Conservation (phyloP, 2,888 invertebrate species). For the Druceiella hillmani region DNA sequence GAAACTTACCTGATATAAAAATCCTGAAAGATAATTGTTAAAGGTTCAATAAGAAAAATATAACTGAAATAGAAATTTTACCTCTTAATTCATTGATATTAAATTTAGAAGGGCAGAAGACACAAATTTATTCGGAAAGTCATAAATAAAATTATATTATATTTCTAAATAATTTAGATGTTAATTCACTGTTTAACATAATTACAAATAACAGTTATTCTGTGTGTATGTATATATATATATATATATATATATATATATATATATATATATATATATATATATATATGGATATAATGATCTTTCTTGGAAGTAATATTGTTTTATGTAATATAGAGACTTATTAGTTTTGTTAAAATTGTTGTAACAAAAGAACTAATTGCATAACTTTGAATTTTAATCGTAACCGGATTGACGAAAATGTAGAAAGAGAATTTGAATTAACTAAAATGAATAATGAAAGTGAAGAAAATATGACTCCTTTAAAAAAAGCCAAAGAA, state of each 20-base stretch:
- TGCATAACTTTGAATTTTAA: background rate
- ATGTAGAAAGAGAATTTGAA: background rate
- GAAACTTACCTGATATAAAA: background rate
- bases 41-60: background rate
- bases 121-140: too few relatives aligned
- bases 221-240: too few relatives aligned
- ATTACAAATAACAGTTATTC: background rate
- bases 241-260: too few relatives aligned
- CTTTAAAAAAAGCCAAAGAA: background rate
- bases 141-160: background rate
- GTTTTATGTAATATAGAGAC: background rate
- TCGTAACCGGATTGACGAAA: too few relatives aligned
- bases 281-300: background rate
- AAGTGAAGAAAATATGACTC: background rate
- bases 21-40: background rate
- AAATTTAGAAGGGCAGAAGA: background rate
- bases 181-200: background rate
- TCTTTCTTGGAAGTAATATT: background rate
- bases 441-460: background rate
- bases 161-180: background rate
- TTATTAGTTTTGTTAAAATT: background rate
- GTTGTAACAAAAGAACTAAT: background rate
- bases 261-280: too few relatives aligned
- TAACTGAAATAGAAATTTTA: background rate
- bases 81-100: background rate